Evolutionary conservation across 2,888 invertebrate genomes (phyloP), one percentile per base, ranked within the genome.

Genomic region (Enoplolaimus lenunculus): DNA sequence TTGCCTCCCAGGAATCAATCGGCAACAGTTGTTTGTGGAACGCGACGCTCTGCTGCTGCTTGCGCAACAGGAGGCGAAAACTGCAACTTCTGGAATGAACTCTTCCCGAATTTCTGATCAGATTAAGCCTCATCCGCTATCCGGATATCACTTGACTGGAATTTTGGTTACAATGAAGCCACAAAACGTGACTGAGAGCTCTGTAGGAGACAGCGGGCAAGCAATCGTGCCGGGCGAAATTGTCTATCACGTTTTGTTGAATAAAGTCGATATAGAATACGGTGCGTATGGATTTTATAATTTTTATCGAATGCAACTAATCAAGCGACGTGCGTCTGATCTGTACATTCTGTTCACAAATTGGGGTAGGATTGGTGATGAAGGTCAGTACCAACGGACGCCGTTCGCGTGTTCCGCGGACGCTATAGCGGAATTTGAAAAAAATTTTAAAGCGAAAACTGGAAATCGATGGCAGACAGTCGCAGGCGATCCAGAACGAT

Each of bases 281-380:
- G 82, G 83, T 28, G 45, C 7, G 7, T 83, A 77, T 74, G 84
- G 84, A 69, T 79, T 83, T 74, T 85, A 84, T 78, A 85, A 84
- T 78, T 85, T 84, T 78, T 85, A 85, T 76, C 83, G 83, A 74
- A 81, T 85, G 81, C 84, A 85, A 80, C 80, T 85, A 79, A 78
- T 84, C 70, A 78, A 83, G 33, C 76, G 80, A 69, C 80, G 71
- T 64, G 76, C 79, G 64, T 75, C 76, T 68, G 82, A 84, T 72
- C 74, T 85, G 68, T 83, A 80, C 74, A 75, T 84, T 60, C 74
- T 85, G 71, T 84, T 85, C 77, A 85, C 84, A 21, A 80, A 84
- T 34, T 85, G 85, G 84, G 85, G 85, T 2, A 77, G 84, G 60
- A 83, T 85, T 35, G 85, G 85, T 21, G 80, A 81, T 2, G 74